Conservation (phyloP, 2,888 invertebrate genomes). For the Baronia brevicornis region DNA sequence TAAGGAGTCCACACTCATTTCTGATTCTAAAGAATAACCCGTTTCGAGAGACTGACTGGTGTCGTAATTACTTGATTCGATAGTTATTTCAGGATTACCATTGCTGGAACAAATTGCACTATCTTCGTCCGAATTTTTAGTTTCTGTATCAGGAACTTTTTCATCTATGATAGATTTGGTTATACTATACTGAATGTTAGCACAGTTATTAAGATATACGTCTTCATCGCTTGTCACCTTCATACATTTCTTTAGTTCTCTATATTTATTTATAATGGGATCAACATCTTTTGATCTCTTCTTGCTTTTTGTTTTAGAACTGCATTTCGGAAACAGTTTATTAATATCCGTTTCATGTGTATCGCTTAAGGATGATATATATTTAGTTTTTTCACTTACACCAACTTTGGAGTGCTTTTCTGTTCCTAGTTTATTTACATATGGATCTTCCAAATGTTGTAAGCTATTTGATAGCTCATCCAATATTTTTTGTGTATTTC, state of each 20-base stretch:
- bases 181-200: constrained; percentile 56
- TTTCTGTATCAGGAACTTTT: constrained; percentile 52
- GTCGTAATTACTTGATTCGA: constrained; percentile 64
- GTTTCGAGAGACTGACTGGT: constrained; percentile 70
- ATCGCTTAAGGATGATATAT: constrained; percentile 71
- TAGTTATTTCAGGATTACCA: constrained; percentile 70
- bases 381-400: constrained; percentile 76
- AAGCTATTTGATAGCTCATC: constrained; percentile 67
- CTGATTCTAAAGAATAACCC: constrained; percentile 69
- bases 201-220: constrained; percentile 63
- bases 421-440: constrained; percentile 74
- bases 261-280: constrained; percentile 67
- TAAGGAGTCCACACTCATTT: constrained; percentile 76
- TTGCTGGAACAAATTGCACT: constrained; percentile 66
- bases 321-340: constrained; percentile 66
- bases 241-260: constrained; percentile 62
- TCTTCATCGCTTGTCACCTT: constrained; percentile 65
- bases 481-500: constrained; percentile 65
- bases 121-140: constrained; percentile 67
- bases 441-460: constrained; percentile 77
- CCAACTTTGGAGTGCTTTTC: constrained; percentile 76
- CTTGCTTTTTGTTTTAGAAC: constrained; percentile 69
- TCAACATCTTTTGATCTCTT: constrained; percentile 66
- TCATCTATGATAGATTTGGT: constrained; percentile 46
- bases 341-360: constrained; percentile 63